Conservation (phyloP, 2,113 vertebrate species). For the Irena cyanogastra region DNA sequence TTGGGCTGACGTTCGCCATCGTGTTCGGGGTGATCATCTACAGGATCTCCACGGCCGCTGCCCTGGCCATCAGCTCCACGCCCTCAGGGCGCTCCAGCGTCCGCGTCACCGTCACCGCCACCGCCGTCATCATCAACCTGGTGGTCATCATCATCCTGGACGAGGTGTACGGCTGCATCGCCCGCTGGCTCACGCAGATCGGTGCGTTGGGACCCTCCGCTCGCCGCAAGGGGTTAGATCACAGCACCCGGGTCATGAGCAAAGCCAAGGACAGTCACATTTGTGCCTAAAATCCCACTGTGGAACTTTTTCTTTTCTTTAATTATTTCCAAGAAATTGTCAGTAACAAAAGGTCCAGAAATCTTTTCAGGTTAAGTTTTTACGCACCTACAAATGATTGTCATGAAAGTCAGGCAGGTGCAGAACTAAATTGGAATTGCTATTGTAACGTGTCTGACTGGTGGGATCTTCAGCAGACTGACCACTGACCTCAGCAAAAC, state of each 20-base stretch:
- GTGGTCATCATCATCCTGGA: slow-evolving; percentile 96
- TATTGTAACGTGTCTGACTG: not conserved
- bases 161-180: slow-evolving; percentile 88
- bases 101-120: slow-evolving; percentile 90
- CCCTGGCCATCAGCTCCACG: slow-evolving; percentile 85
- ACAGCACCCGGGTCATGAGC: not conserved
- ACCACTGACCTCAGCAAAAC: not conserved
- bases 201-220: slow-evolving; percentile 66
- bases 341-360: not conserved
- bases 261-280: not conserved
- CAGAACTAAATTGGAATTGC: not conserved
- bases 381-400: not conserved
- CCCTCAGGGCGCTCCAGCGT: slow-evolving; percentile 82
- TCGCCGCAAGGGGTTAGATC: not conserved
- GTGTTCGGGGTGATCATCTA: slow-evolving; percentile 95
- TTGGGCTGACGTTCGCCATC: slow-evolving; percentile 85
- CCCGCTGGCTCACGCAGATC: slow-evolving; percentile 87
- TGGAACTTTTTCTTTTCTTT: not conserved
- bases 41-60: slow-evolving; percentile 89
- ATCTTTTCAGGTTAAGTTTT: not conserved
- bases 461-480: not conserved
- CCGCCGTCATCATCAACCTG: slow-evolving; percentile 92
- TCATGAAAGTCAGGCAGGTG: not conserved
- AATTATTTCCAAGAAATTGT: not conserved
- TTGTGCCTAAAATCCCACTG: not conserved